These are phyloP conservation scores for Centroberyx gerrardi DNA, from an alignment of 2,797 vertebrate species.

Conservation along the genomic window DNA sequence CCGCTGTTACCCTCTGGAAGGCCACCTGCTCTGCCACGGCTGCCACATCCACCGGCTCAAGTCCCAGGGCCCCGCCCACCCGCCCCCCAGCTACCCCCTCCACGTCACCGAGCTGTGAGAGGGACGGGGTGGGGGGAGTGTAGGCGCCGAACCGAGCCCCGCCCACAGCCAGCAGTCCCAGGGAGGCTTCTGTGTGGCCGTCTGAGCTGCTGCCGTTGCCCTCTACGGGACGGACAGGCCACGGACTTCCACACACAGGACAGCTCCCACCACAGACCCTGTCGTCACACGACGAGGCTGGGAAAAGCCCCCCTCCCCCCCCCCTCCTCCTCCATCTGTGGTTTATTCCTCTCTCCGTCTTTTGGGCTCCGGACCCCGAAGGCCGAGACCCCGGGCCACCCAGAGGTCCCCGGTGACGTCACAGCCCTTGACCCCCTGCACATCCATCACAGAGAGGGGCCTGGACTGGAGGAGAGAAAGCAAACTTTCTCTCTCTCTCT, in stretches of 20 bases:
- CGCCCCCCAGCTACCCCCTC: conserved; percentile 89
- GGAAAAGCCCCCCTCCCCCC: conserved; percentile 29
- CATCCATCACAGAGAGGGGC: conserved; percentile 63
- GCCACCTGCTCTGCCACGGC: conserved; percentile 94
- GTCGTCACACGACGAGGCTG: conserved; percentile 63
- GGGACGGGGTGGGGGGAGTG: conserved; percentile 15
- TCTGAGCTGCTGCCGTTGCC: conserved; percentile 36
- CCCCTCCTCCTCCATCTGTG: conserved; percentile 49
- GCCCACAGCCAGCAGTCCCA: conserved; percentile 47
- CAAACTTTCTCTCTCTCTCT: conserved; percentile 18
- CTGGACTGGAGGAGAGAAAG: conserved; percentile 32
- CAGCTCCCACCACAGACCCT: conserved; percentile 58
- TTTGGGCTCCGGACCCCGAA: conserved; percentile 66
- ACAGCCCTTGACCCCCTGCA: conserved; percentile 66
- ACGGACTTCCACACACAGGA: conserved; percentile 46
- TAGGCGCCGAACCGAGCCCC: conserved; percentile 11
- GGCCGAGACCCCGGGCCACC: conserved; percentile 60
- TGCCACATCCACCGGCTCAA: conserved; percentile 95
- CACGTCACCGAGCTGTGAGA: conserved; percentile 96
- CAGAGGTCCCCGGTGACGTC: conserved; percentile 74
- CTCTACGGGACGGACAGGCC: conserved; percentile 38
- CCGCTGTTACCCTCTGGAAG: conserved; percentile 96
- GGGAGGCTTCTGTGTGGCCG: conserved; percentile 47
- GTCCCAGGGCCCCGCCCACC: conserved; percentile 83
- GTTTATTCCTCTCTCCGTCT: conserved; percentile 43